These are phyloP conservation scores for Mastomys natalensis DNA, from an alignment of 2,113 vertebrate species.

Conservation along the genomic window DNA sequence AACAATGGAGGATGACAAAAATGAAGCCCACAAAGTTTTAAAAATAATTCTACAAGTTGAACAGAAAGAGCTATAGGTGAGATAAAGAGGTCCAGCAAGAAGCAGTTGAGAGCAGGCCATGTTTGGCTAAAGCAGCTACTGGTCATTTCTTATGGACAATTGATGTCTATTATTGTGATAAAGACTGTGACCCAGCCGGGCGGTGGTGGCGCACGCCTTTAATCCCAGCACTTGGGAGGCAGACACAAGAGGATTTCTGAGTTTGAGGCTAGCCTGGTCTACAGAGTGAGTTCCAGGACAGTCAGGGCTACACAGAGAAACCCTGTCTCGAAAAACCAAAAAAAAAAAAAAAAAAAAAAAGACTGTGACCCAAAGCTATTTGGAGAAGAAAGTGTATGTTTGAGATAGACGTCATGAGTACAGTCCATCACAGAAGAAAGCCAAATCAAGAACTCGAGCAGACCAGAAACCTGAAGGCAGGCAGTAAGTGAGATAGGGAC, in stretches of 20 bases:
- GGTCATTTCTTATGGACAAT: background rate
- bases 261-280: too few relatives aligned
- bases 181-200: background rate
- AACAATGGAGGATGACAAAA: background rate
- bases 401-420: background rate
- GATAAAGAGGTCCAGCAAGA: background rate
- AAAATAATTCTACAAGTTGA: background rate
- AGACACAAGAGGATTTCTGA: too few relatives aligned
- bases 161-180: background rate
- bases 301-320: too few relatives aligned
- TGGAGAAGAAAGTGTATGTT: background rate
- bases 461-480: background rate
- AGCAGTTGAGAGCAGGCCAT: background rate
- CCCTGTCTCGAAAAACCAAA: too few relatives aligned
- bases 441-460: background rate
- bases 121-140: background rate
- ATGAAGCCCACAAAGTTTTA: conserved; percentile 22
- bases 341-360: too few relatives aligned
- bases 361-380: background rate
- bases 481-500: background rate
- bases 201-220: too few relatives aligned
- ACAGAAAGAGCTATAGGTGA: conserved; percentile 11
- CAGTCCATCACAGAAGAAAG: background rate
- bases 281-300: too few relatives aligned
- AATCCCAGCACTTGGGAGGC: too few relatives aligned